Conservation (phyloP, 2,888 invertebrate species). For the Axea sp. region DNA sequence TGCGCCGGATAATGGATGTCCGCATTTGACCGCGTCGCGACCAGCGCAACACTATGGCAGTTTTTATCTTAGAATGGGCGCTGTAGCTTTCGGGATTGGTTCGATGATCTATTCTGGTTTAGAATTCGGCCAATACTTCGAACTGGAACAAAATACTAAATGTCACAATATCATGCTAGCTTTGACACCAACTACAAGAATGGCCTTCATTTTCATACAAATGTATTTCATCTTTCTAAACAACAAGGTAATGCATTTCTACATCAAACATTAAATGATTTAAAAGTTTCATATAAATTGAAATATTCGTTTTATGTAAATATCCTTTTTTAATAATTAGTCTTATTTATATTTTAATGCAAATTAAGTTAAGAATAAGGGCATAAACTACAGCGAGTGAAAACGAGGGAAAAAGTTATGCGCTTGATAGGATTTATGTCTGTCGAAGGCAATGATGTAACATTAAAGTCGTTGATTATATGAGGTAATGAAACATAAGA, state of each 20-base stretch:
- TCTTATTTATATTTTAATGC: too few relatives aligned
- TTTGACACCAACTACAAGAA: constrained; percentile 93
- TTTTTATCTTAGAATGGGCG: constrained; percentile 95
- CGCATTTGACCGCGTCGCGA: constrained; percentile 79
- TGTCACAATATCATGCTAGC: constrained; percentile 95
- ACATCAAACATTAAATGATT: too few relatives aligned
- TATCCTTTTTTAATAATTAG: too few relatives aligned
- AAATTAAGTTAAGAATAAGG: constrained; percentile 7
- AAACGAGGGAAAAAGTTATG: constrained; percentile 26
- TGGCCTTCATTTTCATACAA: constrained; percentile 98
- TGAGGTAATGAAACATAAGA: constrained; percentile 57
- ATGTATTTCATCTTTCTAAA: constrained; percentile 99
- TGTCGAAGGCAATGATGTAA: constrained; percentile 23
- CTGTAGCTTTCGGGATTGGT: constrained; percentile 97
- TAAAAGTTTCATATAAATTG: too few relatives aligned
- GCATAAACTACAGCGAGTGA: neutral
- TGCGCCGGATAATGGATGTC: constrained; percentile 69
- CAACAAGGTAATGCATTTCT: constrained; percentile 95
- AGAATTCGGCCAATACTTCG: constrained; percentile 97
- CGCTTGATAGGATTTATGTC: constrained; percentile 27
- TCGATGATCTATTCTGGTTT: constrained; percentile 98
- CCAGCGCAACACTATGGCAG: constrained; percentile 91
- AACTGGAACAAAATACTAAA: constrained; percentile 92
- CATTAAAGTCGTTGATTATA: constrained; percentile 51
- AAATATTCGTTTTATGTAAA: too few relatives aligned